Base-by-base conservation (phyloP, 2,888 invertebrate genomes). In the Cheilosia variabilis region DNA sequence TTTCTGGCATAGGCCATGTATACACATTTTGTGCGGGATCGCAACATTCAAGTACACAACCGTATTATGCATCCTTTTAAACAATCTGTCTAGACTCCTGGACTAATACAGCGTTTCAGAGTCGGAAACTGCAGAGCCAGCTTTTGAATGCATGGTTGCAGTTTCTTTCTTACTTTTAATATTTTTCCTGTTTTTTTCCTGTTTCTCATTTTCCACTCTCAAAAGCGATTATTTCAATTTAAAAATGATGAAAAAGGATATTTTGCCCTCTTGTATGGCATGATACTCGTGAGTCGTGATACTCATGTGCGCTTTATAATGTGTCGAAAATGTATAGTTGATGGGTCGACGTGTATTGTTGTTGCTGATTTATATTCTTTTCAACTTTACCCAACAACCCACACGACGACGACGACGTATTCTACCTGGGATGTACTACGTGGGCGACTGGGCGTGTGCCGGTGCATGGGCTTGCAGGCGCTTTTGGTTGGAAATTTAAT, bases 1-100 rank as follows among this genome's bases (percentile, higher is more conserved):
- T 65, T 50, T 50, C 71, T 31, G 13, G 43, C 47, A 62, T 80
- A 68, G 75, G 75, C 71, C 79, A 22, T 55, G 17, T 58, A 65
- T 65, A 73, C 72, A 68, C 27, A 52, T 52, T 52, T 24, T 63
- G 45, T 62, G 45, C 57, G 57, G 45, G 17, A 17, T 45, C 31
- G 47, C 10, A 45, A 69, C 31, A 73, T 19, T 55, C 43, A 63
- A 41, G 55, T 52, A 45, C 57, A 53, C 52, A 47, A 34, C 15
- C 45, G 31, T 34, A 60, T 31, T 31, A 45, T 15, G 24, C 53
- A 79, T 79, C 75, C 68, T 79, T 37, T 79, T 52, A 79, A 76
- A 79, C 79, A 84, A 84, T 84, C 80, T 71, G 84, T 84, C 84
- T 84, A 84, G 84, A 84, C 84, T 79, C 58, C 63, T 71, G 79